Evolutionary conservation across 30 jellyfish, hydroid and myxozoan species (phyloP).

Genomic region (Euphysa ruthae): DNA sequence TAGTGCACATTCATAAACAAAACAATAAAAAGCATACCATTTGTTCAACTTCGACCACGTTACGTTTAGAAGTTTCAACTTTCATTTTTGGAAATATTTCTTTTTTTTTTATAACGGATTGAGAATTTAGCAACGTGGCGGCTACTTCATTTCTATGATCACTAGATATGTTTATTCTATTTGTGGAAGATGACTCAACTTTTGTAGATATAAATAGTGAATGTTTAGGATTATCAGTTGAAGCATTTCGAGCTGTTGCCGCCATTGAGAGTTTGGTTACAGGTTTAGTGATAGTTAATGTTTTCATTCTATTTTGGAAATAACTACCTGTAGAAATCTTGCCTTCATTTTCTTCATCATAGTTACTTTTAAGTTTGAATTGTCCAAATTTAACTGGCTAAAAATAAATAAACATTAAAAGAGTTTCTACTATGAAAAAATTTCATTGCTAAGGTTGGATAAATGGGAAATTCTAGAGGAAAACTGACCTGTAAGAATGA

Average conservation of each 20-base stretch:
- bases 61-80: not conserved
- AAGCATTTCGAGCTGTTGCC: constrained; percentile 66
- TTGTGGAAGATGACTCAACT: not conserved
- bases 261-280: constrained; percentile 43
- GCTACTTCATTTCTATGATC: constrained; percentile 25
- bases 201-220: not conserved
- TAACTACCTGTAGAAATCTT: constrained; percentile 28
- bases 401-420: too few species aligned
- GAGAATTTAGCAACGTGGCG: constrained; percentile 4
- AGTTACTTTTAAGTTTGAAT: constrained; percentile 10
- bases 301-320: constrained; percentile 10
- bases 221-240: constrained; percentile 13
- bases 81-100: constrained; percentile 24
- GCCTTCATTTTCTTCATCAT: constrained; percentile 31
- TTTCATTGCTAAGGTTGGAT: too few species aligned
- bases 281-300: constrained; percentile 10
- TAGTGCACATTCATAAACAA: too few species aligned
- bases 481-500: too few species aligned
- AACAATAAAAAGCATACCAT: too few species aligned
- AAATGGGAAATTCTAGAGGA: too few species aligned
- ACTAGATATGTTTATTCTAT: not conserved
- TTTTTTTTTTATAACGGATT: not conserved
- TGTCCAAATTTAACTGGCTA: too few species aligned
- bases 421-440: too few species aligned
- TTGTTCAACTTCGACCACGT: constrained; percentile 8